These are phyloP conservation scores for Metopolophium dirhodum DNA, from an alignment of 1,140 invertebrate genomes.

Conservation along the genomic window DNA sequence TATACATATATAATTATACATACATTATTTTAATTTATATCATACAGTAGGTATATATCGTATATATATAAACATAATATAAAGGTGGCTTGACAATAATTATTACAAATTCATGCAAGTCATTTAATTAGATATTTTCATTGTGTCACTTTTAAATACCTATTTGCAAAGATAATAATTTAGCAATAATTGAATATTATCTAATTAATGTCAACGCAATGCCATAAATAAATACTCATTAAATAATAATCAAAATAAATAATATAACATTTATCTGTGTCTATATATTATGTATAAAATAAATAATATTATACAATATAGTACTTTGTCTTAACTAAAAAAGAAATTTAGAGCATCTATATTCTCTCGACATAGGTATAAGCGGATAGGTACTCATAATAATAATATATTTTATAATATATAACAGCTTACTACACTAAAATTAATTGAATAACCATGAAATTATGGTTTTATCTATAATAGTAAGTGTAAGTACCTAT, in stretches of 20 bases:
- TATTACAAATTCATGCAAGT: background rate
- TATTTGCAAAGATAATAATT: background rate
- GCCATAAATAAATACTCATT: background rate
- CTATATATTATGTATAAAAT: too few species aligned
- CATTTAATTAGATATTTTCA: slow-evolving; percentile 22
- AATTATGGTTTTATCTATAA: too few species aligned
- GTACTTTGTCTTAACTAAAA: too few species aligned
- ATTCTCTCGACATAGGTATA: too few species aligned
- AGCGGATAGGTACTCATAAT: too few species aligned
- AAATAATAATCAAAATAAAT: background rate
- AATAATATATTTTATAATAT: too few species aligned
- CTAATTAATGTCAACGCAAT: background rate
- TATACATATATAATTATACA: too few species aligned
- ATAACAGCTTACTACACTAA: too few species aligned
- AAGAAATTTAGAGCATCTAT: too few species aligned
- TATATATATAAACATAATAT: background rate
- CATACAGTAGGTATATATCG: background rate
- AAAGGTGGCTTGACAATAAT: background rate
- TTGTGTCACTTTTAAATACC: background rate
- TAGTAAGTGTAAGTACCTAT: too few species aligned
- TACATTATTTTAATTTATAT: background rate
- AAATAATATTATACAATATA: too few species aligned
- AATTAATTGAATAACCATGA: too few species aligned
- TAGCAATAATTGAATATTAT: background rate
- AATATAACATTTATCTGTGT: background rate